A percentile compares a stretch with the other conserved stretches of the same genome.
phyloP scores from a whole-genome alignment of 2,888 invertebrate species.

The Dasysyrphus albostriatus region DNA sequence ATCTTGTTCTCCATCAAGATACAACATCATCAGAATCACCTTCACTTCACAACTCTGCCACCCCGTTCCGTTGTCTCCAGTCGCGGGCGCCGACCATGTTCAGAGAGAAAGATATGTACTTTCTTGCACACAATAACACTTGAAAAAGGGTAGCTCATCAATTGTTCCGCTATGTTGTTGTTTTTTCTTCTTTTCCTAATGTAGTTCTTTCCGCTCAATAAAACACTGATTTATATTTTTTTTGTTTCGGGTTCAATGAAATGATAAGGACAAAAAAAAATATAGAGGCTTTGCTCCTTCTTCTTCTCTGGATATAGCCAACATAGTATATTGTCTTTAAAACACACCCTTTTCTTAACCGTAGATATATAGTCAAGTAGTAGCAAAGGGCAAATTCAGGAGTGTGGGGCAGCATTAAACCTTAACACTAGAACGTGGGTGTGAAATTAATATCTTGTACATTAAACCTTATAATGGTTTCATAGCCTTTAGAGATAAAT shows the following conservation, averaged over 20 bases:
- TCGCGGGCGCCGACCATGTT: neutral
- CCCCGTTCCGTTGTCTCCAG: rapidly evolving
- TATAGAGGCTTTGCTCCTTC: slow-evolving; percentile 46
- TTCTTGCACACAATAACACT: slow-evolving; percentile 38
- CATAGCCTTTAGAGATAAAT: slow-evolving; percentile 7
- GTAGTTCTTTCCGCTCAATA: slow-evolving; percentile 74
- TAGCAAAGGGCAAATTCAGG: neutral
- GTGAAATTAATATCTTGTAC: slow-evolving; percentile 66
- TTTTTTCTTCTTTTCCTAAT: slow-evolving; percentile 29
- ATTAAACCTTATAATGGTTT: slow-evolving; percentile 43
- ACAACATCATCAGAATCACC: slow-evolving; percentile 39
- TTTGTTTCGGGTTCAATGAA: slow-evolving; percentile 67
- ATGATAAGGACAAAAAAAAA: slow-evolving; percentile 53
- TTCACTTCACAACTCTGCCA: slow-evolving; percentile 4
- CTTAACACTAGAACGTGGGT: slow-evolving; percentile 54
- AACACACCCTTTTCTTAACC: slow-evolving; percentile 18
- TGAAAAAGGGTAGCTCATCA: slow-evolving; percentile 62
- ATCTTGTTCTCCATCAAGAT: slow-evolving; percentile 67
- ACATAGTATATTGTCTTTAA: neutral
- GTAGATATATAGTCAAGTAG: slow-evolving; percentile 33
- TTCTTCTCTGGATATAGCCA: neutral
- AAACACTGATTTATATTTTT: slow-evolving; percentile 69
- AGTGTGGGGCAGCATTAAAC: neutral
- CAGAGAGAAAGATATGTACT: neutral
- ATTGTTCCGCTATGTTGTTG: slow-evolving; percentile 38